These are phyloP conservation scores for Halcyon chelicuti DNA, from an alignment of 2,797 vertebrate genomes.

Conservation along the genomic window DNA sequence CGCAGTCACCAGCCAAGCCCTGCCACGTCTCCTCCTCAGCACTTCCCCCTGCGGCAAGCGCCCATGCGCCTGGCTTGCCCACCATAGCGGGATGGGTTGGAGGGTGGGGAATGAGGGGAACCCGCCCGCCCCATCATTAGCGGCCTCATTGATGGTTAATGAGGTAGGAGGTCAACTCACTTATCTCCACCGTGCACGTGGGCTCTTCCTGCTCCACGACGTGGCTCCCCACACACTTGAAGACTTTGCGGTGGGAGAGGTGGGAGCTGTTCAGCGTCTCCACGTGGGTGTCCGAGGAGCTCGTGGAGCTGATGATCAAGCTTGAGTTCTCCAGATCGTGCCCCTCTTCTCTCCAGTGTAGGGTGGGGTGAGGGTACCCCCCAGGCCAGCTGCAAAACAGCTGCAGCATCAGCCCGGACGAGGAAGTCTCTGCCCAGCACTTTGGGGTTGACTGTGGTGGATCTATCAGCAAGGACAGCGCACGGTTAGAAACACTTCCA, in stretches of 20 bases:
- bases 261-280: conserved; percentile 78
- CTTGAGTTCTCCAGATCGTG: conserved; percentile 63
- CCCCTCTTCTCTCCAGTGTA: conserved; percentile 81
- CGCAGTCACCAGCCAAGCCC: not conserved
- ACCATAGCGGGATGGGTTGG: not conserved
- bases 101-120: not conserved
- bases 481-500: not conserved
- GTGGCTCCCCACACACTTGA: conserved; percentile 84
- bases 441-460: conserved; percentile 76
- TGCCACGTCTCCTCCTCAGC: not conserved
- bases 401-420: conserved; percentile 46
- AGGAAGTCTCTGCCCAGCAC: conserved; percentile 77
- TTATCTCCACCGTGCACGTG: conserved; percentile 81
- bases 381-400: conserved; percentile 88
- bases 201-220: conserved; percentile 22
- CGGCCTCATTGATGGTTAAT: not conserved
- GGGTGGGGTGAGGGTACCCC: conserved; percentile 84
- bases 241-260: conserved; percentile 76
- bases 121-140: not conserved
- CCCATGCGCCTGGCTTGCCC: not conserved
- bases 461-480: conserved; percentile 73
- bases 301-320: conserved; percentile 22
- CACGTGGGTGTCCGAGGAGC: conserved; percentile 54
- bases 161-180: conserved; percentile 80
- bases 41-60: accelerated